These are phyloP conservation scores for Caranx ignobilis DNA, from an alignment of 2,113 vertebrate species.

Conservation along the genomic window DNA sequence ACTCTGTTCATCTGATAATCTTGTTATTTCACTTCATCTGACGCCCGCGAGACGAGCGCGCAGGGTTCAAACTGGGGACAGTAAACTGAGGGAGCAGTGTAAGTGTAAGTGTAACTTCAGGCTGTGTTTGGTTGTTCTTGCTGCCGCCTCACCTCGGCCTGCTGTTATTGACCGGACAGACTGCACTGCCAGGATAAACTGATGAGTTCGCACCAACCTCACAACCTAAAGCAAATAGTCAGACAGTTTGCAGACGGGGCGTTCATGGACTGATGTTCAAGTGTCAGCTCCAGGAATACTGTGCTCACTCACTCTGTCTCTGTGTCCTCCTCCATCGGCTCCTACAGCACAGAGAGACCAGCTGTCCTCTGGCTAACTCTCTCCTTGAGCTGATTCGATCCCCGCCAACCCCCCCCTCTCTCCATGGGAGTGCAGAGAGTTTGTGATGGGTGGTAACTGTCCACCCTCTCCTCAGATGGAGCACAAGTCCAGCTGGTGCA, in stretches of 20 bases:
- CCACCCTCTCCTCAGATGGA: neutral
- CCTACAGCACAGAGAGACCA: neutral
- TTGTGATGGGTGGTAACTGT: conserved; percentile 16
- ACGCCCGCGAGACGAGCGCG: too few relatives aligned
- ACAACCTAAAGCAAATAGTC: conserved; percentile 68
- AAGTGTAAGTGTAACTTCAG: conserved; percentile 1
- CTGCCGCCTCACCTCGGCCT: conserved; percentile 21
- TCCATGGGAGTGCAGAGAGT: neutral
- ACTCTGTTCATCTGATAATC: too few relatives aligned
- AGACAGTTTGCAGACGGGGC: conserved; percentile 68
- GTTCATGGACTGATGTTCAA: conserved; percentile 65
- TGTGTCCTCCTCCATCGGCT: neutral
- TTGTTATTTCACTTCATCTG: too few relatives aligned
- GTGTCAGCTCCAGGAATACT: conserved; percentile 62
- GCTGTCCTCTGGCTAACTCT: conserved; percentile 3
- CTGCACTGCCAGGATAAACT: conserved; percentile 74
- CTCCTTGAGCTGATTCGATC: neutral
- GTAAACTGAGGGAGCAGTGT: too few relatives aligned
- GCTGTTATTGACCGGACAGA: conserved; percentile 18
- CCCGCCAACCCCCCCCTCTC: neutral
- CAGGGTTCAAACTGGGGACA: too few relatives aligned
- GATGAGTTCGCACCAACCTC: conserved; percentile 70
- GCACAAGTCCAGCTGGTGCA: conserved; percentile 4
- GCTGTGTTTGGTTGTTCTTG: neutral
- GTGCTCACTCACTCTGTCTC: conserved; percentile 5